phyloP scores from a whole-genome alignment of 2,113 vertebrate species.

The Oryzias javanicus region DNA sequence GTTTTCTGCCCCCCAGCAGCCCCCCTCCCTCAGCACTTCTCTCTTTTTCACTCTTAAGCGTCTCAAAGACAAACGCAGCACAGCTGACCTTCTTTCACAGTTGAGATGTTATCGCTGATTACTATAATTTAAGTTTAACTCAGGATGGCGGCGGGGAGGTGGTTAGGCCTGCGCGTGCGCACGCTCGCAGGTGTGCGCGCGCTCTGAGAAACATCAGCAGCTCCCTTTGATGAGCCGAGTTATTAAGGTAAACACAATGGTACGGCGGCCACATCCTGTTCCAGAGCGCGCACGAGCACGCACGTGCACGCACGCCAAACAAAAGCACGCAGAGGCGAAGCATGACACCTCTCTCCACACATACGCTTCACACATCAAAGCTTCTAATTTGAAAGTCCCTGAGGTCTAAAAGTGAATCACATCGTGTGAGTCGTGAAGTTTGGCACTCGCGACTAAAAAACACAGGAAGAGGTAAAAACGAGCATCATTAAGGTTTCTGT shows the following conservation, averaged over 20 bases:
- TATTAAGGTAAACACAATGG: conserved; percentile 71
- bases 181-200: conserved; percentile 26
- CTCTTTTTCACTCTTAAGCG: conserved; percentile 71
- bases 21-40: conserved; percentile 4
- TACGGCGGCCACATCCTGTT: conserved; percentile 74
- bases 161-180: conserved; percentile 41
- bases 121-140: conserved; percentile 82
- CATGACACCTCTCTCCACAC: conserved; percentile 67
- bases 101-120: conserved; percentile 85
- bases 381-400: conserved; percentile 71
- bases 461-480: conserved; percentile 38
- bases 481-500: conserved; percentile 25
- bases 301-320: conserved; percentile 19
- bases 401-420: conserved; percentile 55
- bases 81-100: conserved; percentile 81
- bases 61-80: conserved; percentile 76
- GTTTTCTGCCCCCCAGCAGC: conserved; percentile 36
- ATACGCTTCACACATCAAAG: conserved; percentile 68
- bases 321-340: conserved; percentile 41
- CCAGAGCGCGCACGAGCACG: conserved; percentile 26
- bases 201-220: conserved; percentile 14
- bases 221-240: conserved; percentile 40
- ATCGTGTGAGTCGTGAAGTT: conserved; percentile 56
- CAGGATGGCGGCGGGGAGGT: conserved; percentile 75
- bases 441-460: conserved; percentile 37